These are phyloP conservation scores for Oeneis ivallda DNA, from an alignment of 2,888 invertebrate genomes.

Conservation along the genomic window DNA sequence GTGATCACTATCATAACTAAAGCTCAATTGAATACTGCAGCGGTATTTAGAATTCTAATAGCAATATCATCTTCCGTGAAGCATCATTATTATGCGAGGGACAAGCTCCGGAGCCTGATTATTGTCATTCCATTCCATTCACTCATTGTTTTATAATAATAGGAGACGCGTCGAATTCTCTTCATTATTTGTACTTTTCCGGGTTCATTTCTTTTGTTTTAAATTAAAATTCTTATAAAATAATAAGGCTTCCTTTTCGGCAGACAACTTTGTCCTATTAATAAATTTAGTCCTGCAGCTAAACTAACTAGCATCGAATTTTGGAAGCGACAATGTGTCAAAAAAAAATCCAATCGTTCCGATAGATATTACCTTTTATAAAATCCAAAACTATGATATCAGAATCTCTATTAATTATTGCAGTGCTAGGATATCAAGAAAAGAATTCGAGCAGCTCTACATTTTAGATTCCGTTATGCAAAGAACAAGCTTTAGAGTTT, in stretches of 20 bases:
- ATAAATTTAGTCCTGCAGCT: too few relatives aligned
- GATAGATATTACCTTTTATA: too few relatives aligned
- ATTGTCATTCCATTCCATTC: conserved; percentile 9
- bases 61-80: conserved; percentile 13
- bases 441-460: too few relatives aligned
- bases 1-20: neutral
- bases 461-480: neutral
- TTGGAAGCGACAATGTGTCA: too few relatives aligned
- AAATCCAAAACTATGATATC: too few relatives aligned
- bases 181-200: neutral
- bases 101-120: conserved; percentile 7
- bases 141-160: conserved; percentile 10
- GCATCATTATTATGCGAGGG: conserved; percentile 12
- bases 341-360: too few relatives aligned
- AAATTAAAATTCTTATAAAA: neutral
- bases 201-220: neutral
- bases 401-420: too few relatives aligned
- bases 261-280: too few relatives aligned
- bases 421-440: too few relatives aligned
- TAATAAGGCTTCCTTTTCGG: neutral
- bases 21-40: conserved; percentile 8
- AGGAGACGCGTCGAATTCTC: neutral
- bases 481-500: neutral
- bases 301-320: too few relatives aligned
- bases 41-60: conserved; percentile 16